phyloP scores from a whole-genome alignment of 2,888 invertebrate species.

The Ctenicera cuprea region DNA sequence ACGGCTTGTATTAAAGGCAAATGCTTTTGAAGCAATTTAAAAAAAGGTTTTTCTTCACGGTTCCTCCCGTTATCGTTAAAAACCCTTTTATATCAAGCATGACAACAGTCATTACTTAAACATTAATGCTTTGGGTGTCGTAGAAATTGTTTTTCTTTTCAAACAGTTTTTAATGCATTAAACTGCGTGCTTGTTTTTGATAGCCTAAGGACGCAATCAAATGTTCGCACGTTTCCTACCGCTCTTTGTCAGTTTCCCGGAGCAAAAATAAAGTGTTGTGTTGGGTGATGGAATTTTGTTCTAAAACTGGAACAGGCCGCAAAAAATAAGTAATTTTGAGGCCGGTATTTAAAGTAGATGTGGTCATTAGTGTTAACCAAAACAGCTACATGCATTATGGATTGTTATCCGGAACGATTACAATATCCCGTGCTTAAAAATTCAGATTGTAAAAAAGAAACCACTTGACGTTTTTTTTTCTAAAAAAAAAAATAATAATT shows the following conservation, averaged over 20 bases:
- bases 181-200: slow-evolving; percentile 5
- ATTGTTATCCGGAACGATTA: slow-evolving; percentile 33
- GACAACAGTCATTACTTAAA: not conserved
- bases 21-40: not conserved
- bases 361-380: slow-evolving; percentile 37
- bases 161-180: slow-evolving; percentile 10
- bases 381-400: slow-evolving; percentile 38
- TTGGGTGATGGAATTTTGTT: slow-evolving; percentile 18
- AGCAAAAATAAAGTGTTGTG: slow-evolving; percentile 12
- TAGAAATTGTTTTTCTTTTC: slow-evolving; percentile 4
- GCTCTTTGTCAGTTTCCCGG: not conserved
- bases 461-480: slow-evolving; percentile 37
- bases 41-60: not conserved
- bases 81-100: slow-evolving; percentile 1
- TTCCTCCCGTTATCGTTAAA: not conserved
- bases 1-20: not conserved
- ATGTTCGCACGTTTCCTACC: slow-evolving; percentile 10
- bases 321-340: slow-evolving; percentile 35
- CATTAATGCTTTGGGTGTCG: not conserved
- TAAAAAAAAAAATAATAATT: slow-evolving; percentile 19
- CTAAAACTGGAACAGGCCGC: slow-evolving; percentile 1
- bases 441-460: slow-evolving; percentile 31
- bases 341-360: slow-evolving; percentile 33
- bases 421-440: slow-evolving; percentile 40
- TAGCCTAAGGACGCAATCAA: slow-evolving; percentile 12